phyloP scores from a whole-genome alignment of 2,888 invertebrate species.

The Epiblema foenella region DNA sequence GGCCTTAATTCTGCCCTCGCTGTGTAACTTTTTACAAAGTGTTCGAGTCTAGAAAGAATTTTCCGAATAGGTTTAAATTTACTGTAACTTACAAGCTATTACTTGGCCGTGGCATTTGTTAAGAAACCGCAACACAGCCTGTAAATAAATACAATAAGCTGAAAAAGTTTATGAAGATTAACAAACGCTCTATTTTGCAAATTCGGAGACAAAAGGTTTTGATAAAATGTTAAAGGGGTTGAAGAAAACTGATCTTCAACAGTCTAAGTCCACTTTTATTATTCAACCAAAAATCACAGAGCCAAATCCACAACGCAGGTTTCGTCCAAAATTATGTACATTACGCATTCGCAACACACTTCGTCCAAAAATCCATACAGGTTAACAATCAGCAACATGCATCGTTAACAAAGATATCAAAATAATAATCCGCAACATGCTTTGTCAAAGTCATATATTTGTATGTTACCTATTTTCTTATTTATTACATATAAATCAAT shows the following conservation, averaged over 20 bases:
- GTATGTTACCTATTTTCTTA: not conserved
- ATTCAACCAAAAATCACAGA: too few relatives aligned
- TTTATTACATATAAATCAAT: not conserved
- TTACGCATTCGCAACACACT: too few relatives aligned
- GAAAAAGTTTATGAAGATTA: not conserved
- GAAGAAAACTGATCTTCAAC: not conserved
- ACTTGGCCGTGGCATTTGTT: constrained; percentile 9
- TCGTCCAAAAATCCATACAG: too few relatives aligned
- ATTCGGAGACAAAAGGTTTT: not conserved
- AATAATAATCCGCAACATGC: too few relatives aligned
- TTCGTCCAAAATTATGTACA: too few relatives aligned
- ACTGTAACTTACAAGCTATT: constrained; percentile 14
- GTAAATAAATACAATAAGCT: not conserved
- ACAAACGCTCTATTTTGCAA: not conserved
- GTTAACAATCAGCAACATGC: too few relatives aligned
- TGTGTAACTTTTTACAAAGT: constrained; percentile 21
- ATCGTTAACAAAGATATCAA: too few relatives aligned
- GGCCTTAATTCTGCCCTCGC: not conserved
- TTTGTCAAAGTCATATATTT: too few relatives aligned
- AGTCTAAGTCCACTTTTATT: too few relatives aligned
- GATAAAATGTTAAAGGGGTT: not conserved
- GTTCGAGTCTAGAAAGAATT: constrained; percentile 7
- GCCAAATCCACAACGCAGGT: too few relatives aligned
- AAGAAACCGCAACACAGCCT: constrained; percentile 16
- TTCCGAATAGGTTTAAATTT: constrained; percentile 13